phyloP scores from a whole-genome alignment of 1,140 invertebrate species.

The Rhyacophila brunnea region DNA sequence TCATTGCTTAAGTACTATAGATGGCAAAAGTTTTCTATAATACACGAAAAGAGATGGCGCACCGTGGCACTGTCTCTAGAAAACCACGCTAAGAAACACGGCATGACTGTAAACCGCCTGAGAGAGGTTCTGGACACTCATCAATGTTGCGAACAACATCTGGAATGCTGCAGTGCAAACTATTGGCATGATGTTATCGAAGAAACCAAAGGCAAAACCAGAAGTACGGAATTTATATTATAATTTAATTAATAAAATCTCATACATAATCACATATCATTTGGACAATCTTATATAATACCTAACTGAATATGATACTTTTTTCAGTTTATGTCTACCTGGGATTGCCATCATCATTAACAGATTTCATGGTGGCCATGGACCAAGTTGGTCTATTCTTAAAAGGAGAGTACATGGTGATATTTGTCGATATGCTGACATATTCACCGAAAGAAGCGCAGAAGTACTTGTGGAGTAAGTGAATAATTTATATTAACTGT shows the following conservation, averaged over 20 bases:
- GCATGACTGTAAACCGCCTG: conserved; percentile 80
- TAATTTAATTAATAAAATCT: not conserved
- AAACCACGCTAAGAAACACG: conserved; percentile 67
- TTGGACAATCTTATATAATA: not conserved
- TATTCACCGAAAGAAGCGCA: conserved; percentile 73
- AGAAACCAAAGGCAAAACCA: conserved; percentile 83
- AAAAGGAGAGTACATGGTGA: conserved; percentile 92
- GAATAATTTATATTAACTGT: conserved; percentile 4
- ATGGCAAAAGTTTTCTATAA: conserved; percentile 92
- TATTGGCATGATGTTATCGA: conserved; percentile 86
- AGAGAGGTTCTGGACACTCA: conserved; percentile 65
- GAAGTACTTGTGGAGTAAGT: conserved; percentile 75
- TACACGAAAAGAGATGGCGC: conserved; percentile 80
- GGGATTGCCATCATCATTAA: conserved; percentile 74
- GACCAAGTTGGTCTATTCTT: conserved; percentile 81
- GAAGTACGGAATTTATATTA: conserved; percentile 64
- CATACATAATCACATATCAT: not conserved
- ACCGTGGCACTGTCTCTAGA: conserved; percentile 75
- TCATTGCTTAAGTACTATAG: conserved; percentile 84
- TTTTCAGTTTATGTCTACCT: conserved; percentile 89
- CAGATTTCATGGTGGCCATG: conserved; percentile 90
- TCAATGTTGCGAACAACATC: conserved; percentile 72
- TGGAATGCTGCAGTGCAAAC: conserved; percentile 69
- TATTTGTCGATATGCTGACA: conserved; percentile 89
- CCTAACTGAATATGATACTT: conserved; percentile 28